Conservation (phyloP, 2,113 vertebrate species). For the Tympanuchus pallidicinctus region DNA sequence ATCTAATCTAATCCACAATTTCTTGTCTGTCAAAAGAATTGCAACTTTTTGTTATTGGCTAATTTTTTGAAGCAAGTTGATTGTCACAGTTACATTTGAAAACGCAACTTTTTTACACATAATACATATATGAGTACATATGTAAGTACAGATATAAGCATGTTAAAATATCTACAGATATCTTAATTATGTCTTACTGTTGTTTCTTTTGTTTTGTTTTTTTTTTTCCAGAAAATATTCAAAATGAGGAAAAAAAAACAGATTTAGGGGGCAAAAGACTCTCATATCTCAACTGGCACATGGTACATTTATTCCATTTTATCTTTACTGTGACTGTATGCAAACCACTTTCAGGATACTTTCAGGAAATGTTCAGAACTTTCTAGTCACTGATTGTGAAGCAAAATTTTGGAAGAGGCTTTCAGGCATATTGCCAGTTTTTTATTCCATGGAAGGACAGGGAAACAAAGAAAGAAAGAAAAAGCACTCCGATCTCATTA, state of each 20-base stretch:
- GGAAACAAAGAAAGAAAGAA: background rate
- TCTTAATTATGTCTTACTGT: background rate
- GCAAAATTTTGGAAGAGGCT: background rate
- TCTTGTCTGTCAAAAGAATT: background rate
- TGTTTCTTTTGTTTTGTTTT: background rate
- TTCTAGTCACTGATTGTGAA: slow-evolving; percentile 25
- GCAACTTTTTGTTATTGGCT: background rate
- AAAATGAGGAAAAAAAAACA: background rate
- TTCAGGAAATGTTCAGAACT: slow-evolving; percentile 46
- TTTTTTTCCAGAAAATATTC: background rate
- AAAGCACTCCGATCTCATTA: background rate
- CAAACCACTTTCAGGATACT: background rate
- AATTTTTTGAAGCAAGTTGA: background rate
- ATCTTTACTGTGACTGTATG: slow-evolving; percentile 49
- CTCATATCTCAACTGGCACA: background rate
- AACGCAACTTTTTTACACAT: background rate
- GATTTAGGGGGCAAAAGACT: background rate
- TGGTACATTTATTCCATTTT: background rate
- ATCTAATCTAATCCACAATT: background rate
- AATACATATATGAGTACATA: background rate
- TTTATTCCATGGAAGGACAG: slow-evolving; percentile 24
- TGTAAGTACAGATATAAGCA: background rate
- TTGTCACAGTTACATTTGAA: background rate
- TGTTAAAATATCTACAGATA: background rate
- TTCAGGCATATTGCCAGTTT: slow-evolving; percentile 11